Evolutionary conservation across 2,888 invertebrate species (phyloP).

Genomic region (Idaea biselata): DNA sequence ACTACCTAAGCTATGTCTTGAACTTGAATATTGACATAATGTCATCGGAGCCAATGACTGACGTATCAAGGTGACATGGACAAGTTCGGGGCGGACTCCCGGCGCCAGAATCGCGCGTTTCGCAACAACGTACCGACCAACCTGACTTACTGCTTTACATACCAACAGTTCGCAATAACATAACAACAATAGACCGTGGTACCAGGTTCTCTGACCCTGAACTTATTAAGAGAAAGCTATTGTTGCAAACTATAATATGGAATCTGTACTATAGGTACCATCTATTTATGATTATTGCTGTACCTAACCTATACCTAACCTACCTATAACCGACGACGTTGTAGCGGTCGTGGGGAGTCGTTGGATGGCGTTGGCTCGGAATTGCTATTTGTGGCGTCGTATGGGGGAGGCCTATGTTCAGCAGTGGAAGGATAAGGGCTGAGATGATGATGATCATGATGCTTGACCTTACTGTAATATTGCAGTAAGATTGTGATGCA

Average conservation of each 20-base stretch:
- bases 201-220: conserved; percentile 24
- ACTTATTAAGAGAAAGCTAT: conserved; percentile 18
- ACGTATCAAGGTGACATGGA: conserved; percentile 56
- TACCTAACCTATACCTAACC: not conserved
- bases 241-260: conserved; percentile 14
- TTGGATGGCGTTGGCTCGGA: no score
- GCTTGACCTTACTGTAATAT: no score
- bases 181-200: conserved; percentile 20
- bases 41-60: conserved; percentile 49
- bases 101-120: conserved; percentile 20
- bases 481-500: no score
- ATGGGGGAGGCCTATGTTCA: no score
- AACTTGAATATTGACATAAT: conserved; percentile 44
- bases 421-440: no score
- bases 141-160: conserved; percentile 14
- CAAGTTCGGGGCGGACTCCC: conserved; percentile 24
- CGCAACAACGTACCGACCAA: conserved; percentile 20
- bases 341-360: no score
- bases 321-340: no score
- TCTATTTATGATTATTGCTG: not conserved
- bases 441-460: no score
- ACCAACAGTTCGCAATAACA: conserved; percentile 18
- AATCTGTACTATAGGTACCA: not conserved
- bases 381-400: no score
- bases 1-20: conserved; percentile 12